A percentile compares a stretch with the other conserved stretches of the same genome.
phyloP scores from a whole-genome alignment of 2,888 invertebrate genomes.

The Lamellibrachia satsuma region DNA sequence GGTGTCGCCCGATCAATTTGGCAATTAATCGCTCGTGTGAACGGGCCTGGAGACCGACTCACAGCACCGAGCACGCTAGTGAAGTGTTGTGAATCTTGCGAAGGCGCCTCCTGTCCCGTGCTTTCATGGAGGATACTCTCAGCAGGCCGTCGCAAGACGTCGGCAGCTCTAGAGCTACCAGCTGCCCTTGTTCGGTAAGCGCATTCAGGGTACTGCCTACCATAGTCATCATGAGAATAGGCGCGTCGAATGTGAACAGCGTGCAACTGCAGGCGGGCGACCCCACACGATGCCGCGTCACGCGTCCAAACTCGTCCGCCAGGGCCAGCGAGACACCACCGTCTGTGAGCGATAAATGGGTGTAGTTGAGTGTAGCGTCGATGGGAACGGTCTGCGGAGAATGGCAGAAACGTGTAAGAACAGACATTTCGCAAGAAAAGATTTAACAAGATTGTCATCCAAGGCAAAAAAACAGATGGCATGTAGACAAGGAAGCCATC shows the following conservation, averaged over 20 bases:
- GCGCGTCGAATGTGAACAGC: neutral
- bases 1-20: no score
- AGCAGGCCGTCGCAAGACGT: neutral
- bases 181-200: neutral
- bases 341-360: neutral
- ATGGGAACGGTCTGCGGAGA: neutral
- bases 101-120: neutral
- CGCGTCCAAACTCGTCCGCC: neutral
- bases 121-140: neutral
- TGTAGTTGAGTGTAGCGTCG: neutral
- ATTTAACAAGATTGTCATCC: no score
- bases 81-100: neutral
- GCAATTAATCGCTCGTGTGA: neutral
- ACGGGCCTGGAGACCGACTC: neutral
- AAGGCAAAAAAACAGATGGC: no score
- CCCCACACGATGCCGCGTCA: neutral
- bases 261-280: neutral
- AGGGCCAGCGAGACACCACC: neutral
- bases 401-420: neutral
- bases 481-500: no score
- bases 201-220: neutral
- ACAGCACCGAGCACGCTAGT: neutral
- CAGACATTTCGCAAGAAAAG: no score
- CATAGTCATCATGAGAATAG: neutral
- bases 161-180: neutral